A percentile compares a stretch with the other conserved stretches of the same genome.
Evolutionary conservation across 2,888 invertebrate species (phyloP).

Genomic region (Cerastoderma edule): DNA sequence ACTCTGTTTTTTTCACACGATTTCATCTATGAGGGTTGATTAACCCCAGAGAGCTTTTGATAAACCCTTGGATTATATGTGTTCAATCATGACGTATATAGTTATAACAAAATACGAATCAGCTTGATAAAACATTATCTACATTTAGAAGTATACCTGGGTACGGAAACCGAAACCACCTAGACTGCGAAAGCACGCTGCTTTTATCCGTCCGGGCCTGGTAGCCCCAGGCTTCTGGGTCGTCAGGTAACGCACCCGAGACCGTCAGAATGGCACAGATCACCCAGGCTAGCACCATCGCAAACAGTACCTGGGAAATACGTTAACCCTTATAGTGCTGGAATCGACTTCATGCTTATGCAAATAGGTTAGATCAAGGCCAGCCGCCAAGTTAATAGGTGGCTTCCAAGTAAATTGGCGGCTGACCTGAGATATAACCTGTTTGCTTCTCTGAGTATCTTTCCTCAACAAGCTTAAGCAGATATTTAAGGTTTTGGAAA

Average conservation of each 20-base stretch:
- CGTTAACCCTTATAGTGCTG: no score
- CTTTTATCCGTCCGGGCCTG: constrained; percentile 80
- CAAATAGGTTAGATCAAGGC: no score
- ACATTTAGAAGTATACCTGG: constrained; percentile 84
- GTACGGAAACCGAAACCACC: constrained; percentile 85
- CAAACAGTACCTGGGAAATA: constrained; percentile 77
- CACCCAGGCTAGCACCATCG: constrained; percentile 77
- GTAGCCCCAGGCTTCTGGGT: constrained; percentile 81
- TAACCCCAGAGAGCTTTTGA: background rate
- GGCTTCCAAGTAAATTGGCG: no score
- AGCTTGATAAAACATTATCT: background rate
- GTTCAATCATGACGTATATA: background rate
- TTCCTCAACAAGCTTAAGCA: no score
- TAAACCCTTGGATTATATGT: background rate
- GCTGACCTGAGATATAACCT: no score
- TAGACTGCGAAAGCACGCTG: constrained; percentile 72
- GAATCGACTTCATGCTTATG: no score
- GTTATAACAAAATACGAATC: background rate
- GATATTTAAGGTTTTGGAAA: no score
- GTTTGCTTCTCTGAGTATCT: no score
- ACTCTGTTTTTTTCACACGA: background rate
- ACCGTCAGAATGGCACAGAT: constrained; percentile 81
- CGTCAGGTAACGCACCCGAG: constrained; percentile 83
- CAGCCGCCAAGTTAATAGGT: no score
- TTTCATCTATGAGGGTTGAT: background rate